Base-by-base conservation (phyloP, 1,140 invertebrate genomes). In the Lepidotrigona ventralis region DNA sequence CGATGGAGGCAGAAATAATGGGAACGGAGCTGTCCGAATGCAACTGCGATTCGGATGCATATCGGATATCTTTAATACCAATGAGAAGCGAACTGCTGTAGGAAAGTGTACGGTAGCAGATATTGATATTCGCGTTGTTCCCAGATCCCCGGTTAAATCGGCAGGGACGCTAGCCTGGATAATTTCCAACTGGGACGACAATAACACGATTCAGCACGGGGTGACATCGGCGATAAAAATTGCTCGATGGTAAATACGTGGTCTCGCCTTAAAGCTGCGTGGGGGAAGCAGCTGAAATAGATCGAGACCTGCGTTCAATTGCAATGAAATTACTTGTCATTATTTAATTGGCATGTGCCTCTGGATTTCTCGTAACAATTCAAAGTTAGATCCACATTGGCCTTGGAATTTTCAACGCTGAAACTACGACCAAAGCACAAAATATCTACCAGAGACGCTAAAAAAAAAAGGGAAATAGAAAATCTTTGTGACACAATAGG, bases 111-210 rank as follows among this genome's bases (percentile, higher is more conserved):
- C 66, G 53, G 3, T 39, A 29, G 66, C 51, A 63, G 51, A 78
- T 83, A 83, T 78, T 83, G 81, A 83, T 83, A 78, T 78, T 71
- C 68, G 46, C 56, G 75, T 84, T 88, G 77, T 72, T 85, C 54
- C n/a, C 69, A 72, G 64, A 88, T 84, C 54, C 54, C 58, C 77
- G 51, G 68, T 81, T 81, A 78, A 78, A 87, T 54, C 72, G 51
- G 54, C 72, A 71, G 72, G 53, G 68, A 63, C 79, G 51, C 66
- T 76, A 85, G 21, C 86, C 86, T 87, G 87, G 83, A 88, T 85
- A 85, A 85, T 87, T 85, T 88, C 86, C 87, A 88, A 88, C 71
- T 88, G 60, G 79, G 46, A 88, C 83, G 83, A 87, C 86, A 88
- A 87, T 88, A 87, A 88, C 56, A 79, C 68, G 82, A 75, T 85